phyloP scores from a whole-genome alignment of 2,888 invertebrate genomes.

The Allolobophora icterica region DNA sequence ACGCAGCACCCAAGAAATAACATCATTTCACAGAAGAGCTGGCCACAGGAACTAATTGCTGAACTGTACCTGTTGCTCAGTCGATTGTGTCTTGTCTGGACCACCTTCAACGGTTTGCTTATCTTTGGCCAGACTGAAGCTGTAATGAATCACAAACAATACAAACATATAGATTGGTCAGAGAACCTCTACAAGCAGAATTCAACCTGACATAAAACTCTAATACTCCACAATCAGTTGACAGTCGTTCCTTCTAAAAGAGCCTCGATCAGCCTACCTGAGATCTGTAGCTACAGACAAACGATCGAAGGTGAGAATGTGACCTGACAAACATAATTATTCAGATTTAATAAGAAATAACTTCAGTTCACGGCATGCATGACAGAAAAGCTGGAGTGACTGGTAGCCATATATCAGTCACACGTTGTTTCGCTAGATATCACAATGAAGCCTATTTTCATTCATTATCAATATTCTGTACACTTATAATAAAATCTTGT shows the following conservation, averaged over 20 bases:
- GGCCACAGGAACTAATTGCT: too few relatives aligned
- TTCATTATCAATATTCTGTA: background rate
- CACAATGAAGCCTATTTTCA: background rate
- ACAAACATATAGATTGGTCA: background rate
- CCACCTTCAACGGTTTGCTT: constrained; percentile 85
- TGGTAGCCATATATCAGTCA: background rate
- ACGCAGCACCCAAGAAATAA: too few relatives aligned
- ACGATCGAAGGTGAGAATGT: background rate
- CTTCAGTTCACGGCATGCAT: background rate
- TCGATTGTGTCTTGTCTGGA: constrained; percentile 87
- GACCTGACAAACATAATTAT: background rate
- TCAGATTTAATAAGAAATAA: background rate
- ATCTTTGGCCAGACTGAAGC: constrained; percentile 88
- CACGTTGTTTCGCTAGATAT: background rate
- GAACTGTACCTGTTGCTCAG: constrained; percentile 76
- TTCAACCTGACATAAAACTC: background rate
- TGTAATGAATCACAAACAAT: constrained; percentile 65
- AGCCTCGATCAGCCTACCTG: background rate
- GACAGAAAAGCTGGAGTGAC: background rate
- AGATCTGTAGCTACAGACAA: background rate
- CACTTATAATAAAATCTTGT: background rate
- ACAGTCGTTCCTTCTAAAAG: too few relatives aligned
- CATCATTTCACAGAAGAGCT: too few relatives aligned
- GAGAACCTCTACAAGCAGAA: background rate
- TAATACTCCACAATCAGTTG: background rate